phyloP scores from a whole-genome alignment of 92 coral and sea anemone genomes.

The Umimayanthus kanabou region DNA sequence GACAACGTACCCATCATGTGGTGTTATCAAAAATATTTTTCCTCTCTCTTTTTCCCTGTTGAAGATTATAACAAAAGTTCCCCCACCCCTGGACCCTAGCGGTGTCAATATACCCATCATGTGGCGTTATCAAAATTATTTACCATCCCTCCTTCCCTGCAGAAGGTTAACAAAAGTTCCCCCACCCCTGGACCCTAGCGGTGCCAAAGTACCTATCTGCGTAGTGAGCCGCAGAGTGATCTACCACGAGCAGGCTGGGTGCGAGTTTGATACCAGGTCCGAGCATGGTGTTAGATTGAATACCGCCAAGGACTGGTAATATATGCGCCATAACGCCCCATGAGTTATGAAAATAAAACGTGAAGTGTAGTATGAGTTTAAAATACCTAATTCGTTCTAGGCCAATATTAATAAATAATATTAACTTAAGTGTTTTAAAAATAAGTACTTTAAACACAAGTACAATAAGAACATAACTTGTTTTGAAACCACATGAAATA shows the following conservation, averaged over 20 bases:
- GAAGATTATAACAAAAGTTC: too few relatives aligned
- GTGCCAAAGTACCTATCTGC: conserved; percentile 68
- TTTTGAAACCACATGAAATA: neutral
- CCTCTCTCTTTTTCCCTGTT: too few relatives aligned
- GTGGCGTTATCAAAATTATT: neutral
- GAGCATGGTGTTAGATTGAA: conserved; percentile 57
- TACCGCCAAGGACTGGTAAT: conserved; percentile 88
- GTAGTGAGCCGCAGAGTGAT: conserved; percentile 87
- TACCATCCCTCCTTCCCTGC: conserved; percentile 22
- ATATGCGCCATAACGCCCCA: neutral
- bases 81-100: too few relatives aligned
- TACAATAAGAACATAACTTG: too few relatives aligned
- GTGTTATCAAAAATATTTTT: too few relatives aligned
- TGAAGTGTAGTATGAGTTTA: neutral
- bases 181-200: conserved; percentile 59
- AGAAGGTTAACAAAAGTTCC: conserved; percentile 61
- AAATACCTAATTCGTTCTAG: neutral
- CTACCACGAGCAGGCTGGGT: conserved; percentile 82
- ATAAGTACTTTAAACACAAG: too few relatives aligned
- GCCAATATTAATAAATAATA: neutral
- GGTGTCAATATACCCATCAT: too few relatives aligned
- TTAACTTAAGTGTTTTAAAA: too few relatives aligned
- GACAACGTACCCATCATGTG: too few relatives aligned
- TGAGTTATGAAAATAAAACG: neutral
- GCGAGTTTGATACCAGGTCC: conserved; percentile 81